Base-by-base conservation (phyloP, 2,113 vertebrate species). In the Cephalophus harveyi region DNA sequence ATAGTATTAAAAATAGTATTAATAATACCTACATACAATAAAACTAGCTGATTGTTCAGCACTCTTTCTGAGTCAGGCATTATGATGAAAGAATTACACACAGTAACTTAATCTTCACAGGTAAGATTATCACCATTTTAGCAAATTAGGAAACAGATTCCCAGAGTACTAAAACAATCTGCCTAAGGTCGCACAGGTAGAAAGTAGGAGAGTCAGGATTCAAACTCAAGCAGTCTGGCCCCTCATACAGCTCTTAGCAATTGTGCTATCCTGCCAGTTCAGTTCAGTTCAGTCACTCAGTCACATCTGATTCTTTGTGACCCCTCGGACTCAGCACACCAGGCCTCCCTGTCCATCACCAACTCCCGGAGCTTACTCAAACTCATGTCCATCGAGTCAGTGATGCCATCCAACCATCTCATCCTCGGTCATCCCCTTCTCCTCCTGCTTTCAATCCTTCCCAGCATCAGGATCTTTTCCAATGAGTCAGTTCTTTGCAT, bases 261-360 rank as follows among this genome's bases (percentile, higher is more conserved):
- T 11, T 27, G 27, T 33, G 43, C n/a, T 36, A 9, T 36, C 60
- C 17, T 48, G 30, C 40, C 60, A 4, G 9, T 17, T 74, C 67
- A 71, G n/a, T 71, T 71, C 67, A 40, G n/a, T 40, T 74, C 67
- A 74, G 21, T 40, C 21, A 13, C 10, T 71, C 67, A 74, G 19
- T 74, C 21, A 0, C 25, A 5, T 74, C 67, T 0, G 1, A 74
- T 2, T 23, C 36, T 71, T 71, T 40, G 67, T 13, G 67, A 74
- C 36, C 36, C 36, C 67, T 40, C 1, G 21, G 36, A 40, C 67
- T 23, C 36, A 74, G 36, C 36, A 74, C 36, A 13, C 21, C 36
- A 74, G 67, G 21, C 21, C 21, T 74, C 21, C 11, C 10, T 74
- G 10, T 74, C 67, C 10, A 40, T 74, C 67, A 74, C 17, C 67